Percentiles rank a stretch among this genome's conserved stretches.
Conservation (phyloP, 2,113 vertebrate genomes). For the Prunella fulvescens region DNA sequence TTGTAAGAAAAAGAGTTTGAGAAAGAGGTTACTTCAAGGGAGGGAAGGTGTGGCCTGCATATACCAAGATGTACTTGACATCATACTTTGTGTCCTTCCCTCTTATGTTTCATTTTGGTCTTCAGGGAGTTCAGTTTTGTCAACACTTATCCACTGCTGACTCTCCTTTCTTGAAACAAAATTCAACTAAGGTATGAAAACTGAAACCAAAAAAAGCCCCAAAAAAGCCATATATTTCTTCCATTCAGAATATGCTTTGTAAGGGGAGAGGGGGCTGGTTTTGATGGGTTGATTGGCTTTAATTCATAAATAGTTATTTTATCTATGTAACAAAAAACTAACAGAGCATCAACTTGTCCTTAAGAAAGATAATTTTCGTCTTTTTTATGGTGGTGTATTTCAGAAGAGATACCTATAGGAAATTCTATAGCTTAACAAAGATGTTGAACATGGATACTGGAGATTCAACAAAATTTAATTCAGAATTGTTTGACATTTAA, state of each 20-base stretch:
- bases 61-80: not conserved
- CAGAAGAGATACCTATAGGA: not conserved
- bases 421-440: not conserved
- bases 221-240: not conserved
- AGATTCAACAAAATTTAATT: not conserved
- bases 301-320: not conserved
- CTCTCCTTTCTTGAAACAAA: not conserved
- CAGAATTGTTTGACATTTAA: slow-evolving; percentile 6
- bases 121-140: not conserved
- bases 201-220: too few relatives aligned
- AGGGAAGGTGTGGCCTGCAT: not conserved
- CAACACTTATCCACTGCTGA: not conserved
- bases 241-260: not conserved
- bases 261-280: rapidly evolving
- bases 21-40: not conserved
- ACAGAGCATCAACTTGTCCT: not conserved
- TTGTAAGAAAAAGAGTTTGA: not conserved
- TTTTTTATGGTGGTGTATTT: not conserved
- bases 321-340: not conserved
- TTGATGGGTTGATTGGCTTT: not conserved
- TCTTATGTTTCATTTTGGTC: not conserved
- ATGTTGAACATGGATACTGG: not conserved
- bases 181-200: not conserved
- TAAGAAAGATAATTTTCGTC: not conserved
- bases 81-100: not conserved